Evolutionary conservation across 2,888 invertebrate species (phyloP).

Genomic region (Tetragonisca angustula): DNA sequence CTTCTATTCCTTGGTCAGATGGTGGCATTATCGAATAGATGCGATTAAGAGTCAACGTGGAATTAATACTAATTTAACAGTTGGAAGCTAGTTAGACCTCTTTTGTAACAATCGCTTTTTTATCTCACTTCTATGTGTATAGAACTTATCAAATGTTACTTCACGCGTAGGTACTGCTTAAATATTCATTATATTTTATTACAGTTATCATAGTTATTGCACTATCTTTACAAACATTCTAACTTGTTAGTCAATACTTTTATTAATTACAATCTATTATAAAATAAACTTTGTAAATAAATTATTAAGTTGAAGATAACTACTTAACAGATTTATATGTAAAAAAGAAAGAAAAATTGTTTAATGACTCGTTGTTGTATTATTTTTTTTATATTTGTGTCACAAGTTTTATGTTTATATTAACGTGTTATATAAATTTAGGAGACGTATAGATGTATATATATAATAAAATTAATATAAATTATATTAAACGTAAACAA

Average conservation of each 20-base stretch:
- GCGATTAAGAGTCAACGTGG: constrained; percentile 28
- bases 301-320: background rate
- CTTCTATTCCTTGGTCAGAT: constrained; percentile 34
- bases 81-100: background rate
- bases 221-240: background rate
- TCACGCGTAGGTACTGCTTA: no score
- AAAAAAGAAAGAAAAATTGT: background rate
- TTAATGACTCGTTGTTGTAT: background rate
- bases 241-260: background rate
- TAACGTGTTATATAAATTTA: background rate
- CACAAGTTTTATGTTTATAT: background rate
- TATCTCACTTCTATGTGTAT: background rate
- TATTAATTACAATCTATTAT: background rate
- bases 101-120: background rate
- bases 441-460: no score
- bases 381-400: background rate
- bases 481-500: background rate
- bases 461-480: background rate
- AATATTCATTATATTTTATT: background rate
- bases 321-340: background rate
- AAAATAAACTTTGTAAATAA: background rate
- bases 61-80: constrained; percentile 36
- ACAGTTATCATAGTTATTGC: background rate
- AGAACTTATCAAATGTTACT: background rate
- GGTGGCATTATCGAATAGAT: constrained; percentile 43